Evolutionary conservation across 2,113 vertebrate species (phyloP).

Genomic region (Bujurquina vittata): DNA sequence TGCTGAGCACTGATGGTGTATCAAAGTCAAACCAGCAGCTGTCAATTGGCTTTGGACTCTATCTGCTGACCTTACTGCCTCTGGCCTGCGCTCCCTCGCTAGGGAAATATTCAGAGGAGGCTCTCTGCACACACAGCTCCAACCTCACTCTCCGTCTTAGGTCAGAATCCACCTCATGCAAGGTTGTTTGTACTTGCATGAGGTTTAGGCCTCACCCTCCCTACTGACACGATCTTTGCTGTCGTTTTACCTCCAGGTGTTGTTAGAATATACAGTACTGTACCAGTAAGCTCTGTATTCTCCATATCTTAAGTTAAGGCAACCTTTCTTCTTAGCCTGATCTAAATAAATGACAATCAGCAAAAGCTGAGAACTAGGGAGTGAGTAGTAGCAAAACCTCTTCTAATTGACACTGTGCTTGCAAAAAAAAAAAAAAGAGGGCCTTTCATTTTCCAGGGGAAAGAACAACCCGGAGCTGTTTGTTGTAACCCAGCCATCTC

Average conservation of each 20-base stretch:
- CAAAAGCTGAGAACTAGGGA: slow-evolving; percentile 39
- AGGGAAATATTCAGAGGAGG: slow-evolving; percentile 67
- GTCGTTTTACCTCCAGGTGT: slow-evolving; percentile 42
- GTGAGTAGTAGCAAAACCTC: slow-evolving; percentile 46
- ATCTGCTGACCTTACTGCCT: slow-evolving; percentile 71
- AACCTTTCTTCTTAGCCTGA: slow-evolving; percentile 31
- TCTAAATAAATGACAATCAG: slow-evolving; percentile 66
- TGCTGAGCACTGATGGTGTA: slow-evolving; percentile 74
- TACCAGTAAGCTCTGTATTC: not conserved
- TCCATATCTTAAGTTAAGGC: slow-evolving; percentile 10
- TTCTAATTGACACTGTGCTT: slow-evolving; percentile 62
- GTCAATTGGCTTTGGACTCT: slow-evolving; percentile 73
- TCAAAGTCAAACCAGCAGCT: slow-evolving; percentile 78
- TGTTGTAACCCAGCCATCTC: slow-evolving; percentile 68
- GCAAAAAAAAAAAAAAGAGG: slow-evolving; percentile 13
- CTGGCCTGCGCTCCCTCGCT: slow-evolving; percentile 51
- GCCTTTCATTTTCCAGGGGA: slow-evolving; percentile 63
- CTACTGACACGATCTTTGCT: slow-evolving; percentile 34
- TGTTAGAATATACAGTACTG: slow-evolving; percentile 7
- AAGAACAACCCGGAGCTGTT: slow-evolving; percentile 70
- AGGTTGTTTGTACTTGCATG: slow-evolving; percentile 51
- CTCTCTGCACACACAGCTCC: slow-evolving; percentile 56
- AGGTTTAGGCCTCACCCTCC: slow-evolving; percentile 40
- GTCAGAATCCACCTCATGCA: slow-evolving; percentile 48
- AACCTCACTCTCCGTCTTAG: slow-evolving; percentile 31